Percentiles rank a stretch among this genome's conserved stretches.
Conservation (phyloP, 2,113 vertebrate species). For the Neodon shergylaensis region DNA sequence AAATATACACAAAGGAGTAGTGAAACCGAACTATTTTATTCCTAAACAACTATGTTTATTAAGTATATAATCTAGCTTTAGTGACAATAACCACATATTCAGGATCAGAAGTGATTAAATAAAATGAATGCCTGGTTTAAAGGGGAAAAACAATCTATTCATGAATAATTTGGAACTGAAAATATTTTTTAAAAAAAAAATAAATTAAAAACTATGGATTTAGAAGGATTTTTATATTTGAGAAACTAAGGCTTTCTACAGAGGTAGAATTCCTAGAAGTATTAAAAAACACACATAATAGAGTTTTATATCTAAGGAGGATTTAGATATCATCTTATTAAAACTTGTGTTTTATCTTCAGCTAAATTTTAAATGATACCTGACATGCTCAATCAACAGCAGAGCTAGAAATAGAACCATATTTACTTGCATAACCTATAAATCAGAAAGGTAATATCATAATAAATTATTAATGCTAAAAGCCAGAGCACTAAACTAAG, state of each 20-base stretch:
- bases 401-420: conserved; percentile 23
- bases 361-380: conserved; percentile 25
- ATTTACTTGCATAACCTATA: background rate
- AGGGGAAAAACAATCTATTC: conserved; percentile 35
- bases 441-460: conserved; percentile 32
- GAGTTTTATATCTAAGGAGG: conserved; percentile 15
- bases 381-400: background rate
- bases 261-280: background rate
- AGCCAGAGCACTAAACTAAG: conserved; percentile 19
- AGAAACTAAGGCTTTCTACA: conserved; percentile 56
- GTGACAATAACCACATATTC: conserved; percentile 34
- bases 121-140: conserved; percentile 32
- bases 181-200: conserved; percentile 50
- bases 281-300: background rate
- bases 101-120: conserved; percentile 51
- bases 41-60: background rate
- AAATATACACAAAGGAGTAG: background rate
- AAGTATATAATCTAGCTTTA: background rate
- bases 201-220: conserved; percentile 48
- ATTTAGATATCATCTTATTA: background rate
- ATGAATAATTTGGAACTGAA: conserved; percentile 47
- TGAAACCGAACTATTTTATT: background rate
- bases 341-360: conserved; percentile 44
- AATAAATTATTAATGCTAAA: background rate
- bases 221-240: conserved; percentile 48